Evolutionary conservation across 2,888 invertebrate genomes (phyloP).

Genomic region (Pammene fasciana): DNA sequence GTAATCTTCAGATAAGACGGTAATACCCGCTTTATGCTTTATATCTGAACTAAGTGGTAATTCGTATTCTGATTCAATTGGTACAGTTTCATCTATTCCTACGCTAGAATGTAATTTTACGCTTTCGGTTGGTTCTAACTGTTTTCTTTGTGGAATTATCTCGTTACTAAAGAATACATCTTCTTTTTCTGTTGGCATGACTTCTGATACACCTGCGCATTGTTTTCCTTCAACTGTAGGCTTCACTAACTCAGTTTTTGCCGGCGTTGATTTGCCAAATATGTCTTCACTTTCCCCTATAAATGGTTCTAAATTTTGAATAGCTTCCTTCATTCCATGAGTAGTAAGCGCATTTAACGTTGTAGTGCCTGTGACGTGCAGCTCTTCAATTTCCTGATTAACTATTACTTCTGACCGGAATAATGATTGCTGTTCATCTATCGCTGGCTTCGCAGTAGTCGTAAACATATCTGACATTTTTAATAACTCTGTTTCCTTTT

Average conservation of each 20-base stretch:
- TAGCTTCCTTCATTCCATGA: conserved; percentile 61
- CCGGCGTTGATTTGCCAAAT: conserved; percentile 46
- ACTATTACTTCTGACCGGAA: conserved; percentile 71
- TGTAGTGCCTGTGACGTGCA: conserved; percentile 51
- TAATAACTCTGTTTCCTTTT: conserved; percentile 66
- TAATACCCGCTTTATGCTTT: conserved; percentile 65
- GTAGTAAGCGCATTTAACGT: conserved; percentile 54
- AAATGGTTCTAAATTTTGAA: conserved; percentile 59
- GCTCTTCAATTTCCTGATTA: conserved; percentile 69
- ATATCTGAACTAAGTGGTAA: conserved; percentile 50
- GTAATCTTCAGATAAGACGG: conserved; percentile 71
- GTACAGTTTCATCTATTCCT: conserved; percentile 58
- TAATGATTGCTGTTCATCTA: conserved; percentile 69
- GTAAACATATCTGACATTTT: conserved; percentile 50
- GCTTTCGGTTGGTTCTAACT: conserved; percentile 43
- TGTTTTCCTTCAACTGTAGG: conserved; percentile 67
- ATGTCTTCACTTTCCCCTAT: conserved; percentile 57
- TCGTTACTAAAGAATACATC: conserved; percentile 64
- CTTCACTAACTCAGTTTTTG: conserved; percentile 55
- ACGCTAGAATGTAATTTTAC: conserved; percentile 52
- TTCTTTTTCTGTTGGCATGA: conserved; percentile 78
- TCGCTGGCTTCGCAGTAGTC: conserved; percentile 55
- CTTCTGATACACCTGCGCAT: conserved; percentile 72
- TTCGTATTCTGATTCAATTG: conserved; percentile 58
- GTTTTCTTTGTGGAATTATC: conserved; percentile 59